Evolutionary conservation across 2,888 invertebrate species (phyloP), one percentile per base, ranked within the genome.

Genomic region (Pomacea canaliculata): DNA sequence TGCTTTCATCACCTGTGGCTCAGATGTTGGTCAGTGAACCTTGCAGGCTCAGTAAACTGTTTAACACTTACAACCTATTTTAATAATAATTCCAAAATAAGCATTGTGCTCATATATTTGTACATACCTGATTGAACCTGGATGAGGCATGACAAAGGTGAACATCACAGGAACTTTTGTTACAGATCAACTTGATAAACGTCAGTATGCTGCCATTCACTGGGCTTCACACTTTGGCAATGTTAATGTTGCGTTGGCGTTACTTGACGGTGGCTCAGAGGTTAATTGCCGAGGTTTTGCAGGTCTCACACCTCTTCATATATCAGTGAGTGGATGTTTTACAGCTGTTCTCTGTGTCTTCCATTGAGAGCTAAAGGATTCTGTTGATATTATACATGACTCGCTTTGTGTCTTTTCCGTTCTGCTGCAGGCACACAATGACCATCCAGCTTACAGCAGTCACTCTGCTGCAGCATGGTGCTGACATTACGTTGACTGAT

Each of bases 141-240:
- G 16, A 56, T 56, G 12, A 56, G 12, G 16, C 51, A 13, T 10
- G 16, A 56, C 51, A 56, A 37, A 37, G 37, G 37, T 2, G 4
- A 56, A 56, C 4, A 56, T 13, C 16, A 16, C 8, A 56, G 51
- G 51, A 56, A 56, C 51, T 8, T 56, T 37, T 76, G 69, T 73
- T 79, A 12, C 84, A 90, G 90, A 89, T 72, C 78, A 80, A 12
- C 85, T 85, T 68, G 91, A 91, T 79, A 85, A 85, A 74, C 85
- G 87, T 12, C 84, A 86, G 76, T 89, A 88, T 82, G 86, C 87
- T 7, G 89, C 91, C 12, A 84, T 91, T 48, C 91, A 91, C 82
- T 88, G 87, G 83, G 91, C 90, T 7, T 88, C 89, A 1, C 87
- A 89, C 81, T 85, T 85, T 51, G 90, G 90, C 7, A 90, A 88